These are phyloP conservation scores for Phocoena sinus DNA, from an alignment of 2,113 vertebrate genomes.

Conservation along the genomic window DNA sequence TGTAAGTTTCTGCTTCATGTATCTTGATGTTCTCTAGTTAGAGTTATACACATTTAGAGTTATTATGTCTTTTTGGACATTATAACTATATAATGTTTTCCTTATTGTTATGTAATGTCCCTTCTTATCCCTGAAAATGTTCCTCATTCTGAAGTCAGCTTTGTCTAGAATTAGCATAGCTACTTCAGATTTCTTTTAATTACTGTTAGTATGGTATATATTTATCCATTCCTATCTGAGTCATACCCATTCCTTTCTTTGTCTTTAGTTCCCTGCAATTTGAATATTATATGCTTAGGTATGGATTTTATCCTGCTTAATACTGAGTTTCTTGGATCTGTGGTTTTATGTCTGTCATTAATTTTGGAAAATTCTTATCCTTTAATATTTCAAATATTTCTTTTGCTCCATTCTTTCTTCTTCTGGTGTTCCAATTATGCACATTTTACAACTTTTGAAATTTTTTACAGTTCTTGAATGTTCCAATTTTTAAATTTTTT, in stretches of 20 bases:
- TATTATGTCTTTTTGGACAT: background rate
- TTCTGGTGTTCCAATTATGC: background rate
- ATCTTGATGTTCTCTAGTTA: background rate
- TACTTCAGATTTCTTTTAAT: background rate
- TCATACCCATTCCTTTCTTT: background rate
- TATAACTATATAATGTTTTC: background rate
- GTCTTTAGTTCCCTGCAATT: background rate
- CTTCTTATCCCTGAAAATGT: background rate
- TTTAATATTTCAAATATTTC: background rate
- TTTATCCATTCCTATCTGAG: background rate
- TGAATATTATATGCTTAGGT: background rate
- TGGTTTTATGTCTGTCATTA: background rate
- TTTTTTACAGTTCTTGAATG: background rate
- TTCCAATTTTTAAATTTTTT: background rate
- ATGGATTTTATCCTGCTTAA: background rate
- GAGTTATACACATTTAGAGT: background rate
- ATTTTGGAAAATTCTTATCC: background rate
- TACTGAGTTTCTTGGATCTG: background rate
- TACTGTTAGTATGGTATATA: background rate
- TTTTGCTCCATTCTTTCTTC: background rate
- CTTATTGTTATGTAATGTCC: background rate
- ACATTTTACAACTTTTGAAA: background rate
- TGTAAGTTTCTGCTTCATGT: background rate
- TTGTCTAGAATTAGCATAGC: background rate
- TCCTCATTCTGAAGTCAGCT: background rate